Evolutionary conservation across 2,113 vertebrate species (phyloP), one percentile per base, ranked within the genome.

Genomic region (Haemorhous mexicanus): DNA sequence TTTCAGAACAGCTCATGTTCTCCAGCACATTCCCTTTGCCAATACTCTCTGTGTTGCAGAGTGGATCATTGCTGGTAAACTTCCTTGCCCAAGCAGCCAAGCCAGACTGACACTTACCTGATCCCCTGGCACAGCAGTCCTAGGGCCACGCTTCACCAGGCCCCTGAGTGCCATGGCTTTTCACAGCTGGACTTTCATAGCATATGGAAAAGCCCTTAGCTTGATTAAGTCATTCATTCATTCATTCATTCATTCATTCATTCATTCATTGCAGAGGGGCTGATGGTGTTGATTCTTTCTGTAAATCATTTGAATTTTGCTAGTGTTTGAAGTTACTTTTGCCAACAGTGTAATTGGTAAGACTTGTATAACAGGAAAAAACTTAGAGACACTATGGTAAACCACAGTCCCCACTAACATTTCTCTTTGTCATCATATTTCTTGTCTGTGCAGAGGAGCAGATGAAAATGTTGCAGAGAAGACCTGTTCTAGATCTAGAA

Each of bases 71-170:
- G n/a, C 79, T 82, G 33, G 26, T 87, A 47, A 81, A 61, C 11
- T 75, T 75, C 32, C 43, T 75, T 87, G 37, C 32, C 72, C 41
- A 41, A 44, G 30, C 43, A 84, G 35, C 28, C 59, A 24, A 50
- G 63, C 33, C 44, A 43, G 35, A 39, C 22, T 21, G 37, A 35
- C 7, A 1, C 41, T 81, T 44, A 9, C 13, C n/a, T 58, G 72
- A 52, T 49, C 49, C 28, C 5, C 33, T 52, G 30, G 56, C 52
- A 37, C 44, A 47, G 77, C 52, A 32, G 8, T 30, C 43, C 16
- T 9, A 43, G n/a, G 50, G 28, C 43, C n/a, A 18, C 1, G 0
- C 21, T 59, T 55, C 47, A 30, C 0, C 0, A 49, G 23, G 39
- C 14, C 30, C 35, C 32, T 13, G 33, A 17, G 16, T 44, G 44